These are phyloP conservation scores for Chaetophractus vellerosus DNA, from an alignment of 2,797 vertebrate genomes.

Conservation along the genomic window DNA sequence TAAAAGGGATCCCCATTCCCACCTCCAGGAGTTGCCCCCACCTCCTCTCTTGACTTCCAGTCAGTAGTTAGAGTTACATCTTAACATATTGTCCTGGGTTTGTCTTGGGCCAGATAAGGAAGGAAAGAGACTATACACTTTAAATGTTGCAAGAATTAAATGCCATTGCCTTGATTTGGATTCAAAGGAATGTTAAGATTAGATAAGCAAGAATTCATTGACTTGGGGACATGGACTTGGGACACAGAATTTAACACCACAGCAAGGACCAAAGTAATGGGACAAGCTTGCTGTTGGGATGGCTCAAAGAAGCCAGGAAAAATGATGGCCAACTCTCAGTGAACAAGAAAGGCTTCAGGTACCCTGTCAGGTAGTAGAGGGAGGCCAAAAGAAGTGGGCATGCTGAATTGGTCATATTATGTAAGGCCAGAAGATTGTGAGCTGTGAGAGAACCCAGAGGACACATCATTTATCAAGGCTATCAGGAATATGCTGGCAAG, in stretches of 20 bases:
- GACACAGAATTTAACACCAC: not conserved
- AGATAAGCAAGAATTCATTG: not conserved
- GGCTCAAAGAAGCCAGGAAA: not conserved
- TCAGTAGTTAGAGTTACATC: not conserved
- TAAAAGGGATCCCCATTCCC: no score
- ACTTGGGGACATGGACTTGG: no score
- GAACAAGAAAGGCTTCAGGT: not conserved
- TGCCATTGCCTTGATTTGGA: not conserved
- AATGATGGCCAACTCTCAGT: fast-evolving
- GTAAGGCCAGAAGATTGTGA: no score
- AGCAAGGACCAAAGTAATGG: not conserved
- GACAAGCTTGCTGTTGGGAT: not conserved
- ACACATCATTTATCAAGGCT: not conserved
- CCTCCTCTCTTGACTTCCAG: not conserved
- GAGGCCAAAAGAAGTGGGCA: not conserved
- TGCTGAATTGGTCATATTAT: not conserved
- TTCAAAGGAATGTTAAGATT: not conserved
- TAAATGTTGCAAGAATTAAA: not conserved
- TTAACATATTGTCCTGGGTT: not conserved
- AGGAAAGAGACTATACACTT: not conserved
- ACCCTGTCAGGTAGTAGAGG: not conserved
- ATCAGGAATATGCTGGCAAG: no score
- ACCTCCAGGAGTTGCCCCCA: not conserved
- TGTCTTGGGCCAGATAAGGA: not conserved
- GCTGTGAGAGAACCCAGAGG: not conserved